Evolutionary conservation across 2,888 invertebrate genomes (phyloP).

Genomic region (Hemaris fuciformis): DNA sequence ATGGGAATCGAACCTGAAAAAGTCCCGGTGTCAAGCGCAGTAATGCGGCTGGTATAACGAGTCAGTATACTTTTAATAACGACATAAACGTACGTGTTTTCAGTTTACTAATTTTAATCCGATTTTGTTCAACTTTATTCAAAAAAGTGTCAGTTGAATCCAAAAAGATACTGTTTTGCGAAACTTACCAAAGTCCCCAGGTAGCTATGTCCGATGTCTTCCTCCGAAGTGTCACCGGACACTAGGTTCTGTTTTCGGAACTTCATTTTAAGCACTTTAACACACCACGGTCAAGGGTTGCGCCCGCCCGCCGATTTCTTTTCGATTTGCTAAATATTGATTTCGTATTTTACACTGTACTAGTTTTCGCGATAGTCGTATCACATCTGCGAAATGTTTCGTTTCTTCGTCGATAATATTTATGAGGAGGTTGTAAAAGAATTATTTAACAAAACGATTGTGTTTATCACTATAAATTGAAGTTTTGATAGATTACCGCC

Average conservation of each 20-base stretch:
- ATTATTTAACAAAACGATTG: not conserved
- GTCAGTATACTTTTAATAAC: too few species aligned
- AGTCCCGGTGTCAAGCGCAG: too few species aligned
- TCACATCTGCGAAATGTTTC: not conserved
- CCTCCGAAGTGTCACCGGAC: constrained; percentile 73
- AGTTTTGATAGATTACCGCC: not conserved
- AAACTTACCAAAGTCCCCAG: constrained; percentile 73
- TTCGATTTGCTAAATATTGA: constrained; percentile 8
- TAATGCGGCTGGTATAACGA: too few species aligned
- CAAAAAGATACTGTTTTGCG: not conserved
- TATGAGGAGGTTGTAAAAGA: not conserved
- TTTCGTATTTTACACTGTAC: not conserved
- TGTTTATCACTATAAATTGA: not conserved
- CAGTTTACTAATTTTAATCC: too few species aligned
- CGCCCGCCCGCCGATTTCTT: not conserved
- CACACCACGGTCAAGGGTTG: not conserved
- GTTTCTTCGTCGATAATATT: not conserved
- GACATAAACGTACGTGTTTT: too few species aligned
- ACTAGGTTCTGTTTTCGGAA: constrained; percentile 61
- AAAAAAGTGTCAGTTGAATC: too few species aligned
- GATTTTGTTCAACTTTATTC: too few species aligned
- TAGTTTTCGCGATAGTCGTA: not conserved
- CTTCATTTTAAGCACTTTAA: constrained; percentile 47
- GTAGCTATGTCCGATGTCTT: constrained; percentile 75
- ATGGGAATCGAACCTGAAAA: too few species aligned